phyloP scores from a whole-genome alignment of 2,113 vertebrate genomes.

The Clarias gariepinus region DNA sequence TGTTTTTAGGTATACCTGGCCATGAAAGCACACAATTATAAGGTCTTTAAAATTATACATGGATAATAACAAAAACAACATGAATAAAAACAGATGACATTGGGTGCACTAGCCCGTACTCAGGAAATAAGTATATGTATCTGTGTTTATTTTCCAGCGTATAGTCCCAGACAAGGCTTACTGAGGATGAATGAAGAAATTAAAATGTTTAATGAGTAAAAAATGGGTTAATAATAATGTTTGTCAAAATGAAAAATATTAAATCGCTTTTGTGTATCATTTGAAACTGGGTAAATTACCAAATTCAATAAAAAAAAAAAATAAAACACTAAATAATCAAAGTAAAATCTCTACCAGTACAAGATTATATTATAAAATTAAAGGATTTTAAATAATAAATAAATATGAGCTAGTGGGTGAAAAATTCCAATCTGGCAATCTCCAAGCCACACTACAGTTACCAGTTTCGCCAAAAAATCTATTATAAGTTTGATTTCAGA shows the following conservation, averaged over 20 bases:
- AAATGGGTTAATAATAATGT: not conserved
- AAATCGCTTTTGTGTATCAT: not conserved
- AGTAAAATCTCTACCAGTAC: not conserved
- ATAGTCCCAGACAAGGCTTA: not conserved
- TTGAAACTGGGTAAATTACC: not conserved
- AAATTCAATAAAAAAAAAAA: not conserved
- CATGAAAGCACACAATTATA: too few species aligned
- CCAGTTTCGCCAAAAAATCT: not conserved
- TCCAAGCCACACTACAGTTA: not conserved
- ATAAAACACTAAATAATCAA: not conserved
- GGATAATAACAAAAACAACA: too few species aligned
- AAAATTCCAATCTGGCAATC: conserved; percentile 10
- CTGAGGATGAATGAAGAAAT: not conserved
- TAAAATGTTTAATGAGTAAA: not conserved
- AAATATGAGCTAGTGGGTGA: not conserved
- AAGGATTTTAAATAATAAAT: too few species aligned
- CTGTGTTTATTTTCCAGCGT: not conserved
- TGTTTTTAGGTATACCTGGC: too few species aligned
- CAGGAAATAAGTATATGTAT: not conserved
- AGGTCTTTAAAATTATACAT: too few species aligned
- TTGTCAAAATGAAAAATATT: not conserved
- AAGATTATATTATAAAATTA: not conserved
- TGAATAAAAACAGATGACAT: not conserved
- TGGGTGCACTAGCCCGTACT: not conserved
- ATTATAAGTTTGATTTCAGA: not conserved